Conservation (phyloP, 2,797 vertebrate species). For the Vultur gryphus region DNA sequence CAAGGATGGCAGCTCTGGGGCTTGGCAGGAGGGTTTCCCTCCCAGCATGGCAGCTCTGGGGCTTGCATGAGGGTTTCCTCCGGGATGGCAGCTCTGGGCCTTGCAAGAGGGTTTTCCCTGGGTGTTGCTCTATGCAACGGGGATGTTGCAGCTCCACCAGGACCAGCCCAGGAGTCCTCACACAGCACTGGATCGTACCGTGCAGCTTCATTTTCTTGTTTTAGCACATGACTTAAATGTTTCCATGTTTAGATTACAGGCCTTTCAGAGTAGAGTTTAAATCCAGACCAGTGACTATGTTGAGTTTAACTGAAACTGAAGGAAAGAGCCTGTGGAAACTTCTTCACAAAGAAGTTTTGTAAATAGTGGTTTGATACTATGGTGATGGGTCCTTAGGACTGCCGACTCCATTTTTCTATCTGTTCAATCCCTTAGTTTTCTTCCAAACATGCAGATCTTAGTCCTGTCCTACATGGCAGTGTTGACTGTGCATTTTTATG, state of each 20-base stretch:
- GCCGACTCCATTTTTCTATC: not conserved
- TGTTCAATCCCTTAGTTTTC: not conserved
- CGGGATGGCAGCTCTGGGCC: no score
- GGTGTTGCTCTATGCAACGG: not conserved
- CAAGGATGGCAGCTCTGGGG: not conserved
- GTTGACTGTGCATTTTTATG: not conserved
- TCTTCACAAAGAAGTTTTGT: conserved; percentile 27
- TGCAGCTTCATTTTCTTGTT: not conserved
- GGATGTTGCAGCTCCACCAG: not conserved
- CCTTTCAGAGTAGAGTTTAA: not conserved
- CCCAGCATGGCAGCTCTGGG: no score
- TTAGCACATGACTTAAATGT: not conserved
- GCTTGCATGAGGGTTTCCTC: no score
- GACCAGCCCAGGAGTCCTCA: not conserved
- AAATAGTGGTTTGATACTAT: conserved; percentile 30
- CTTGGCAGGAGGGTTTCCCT: not conserved
- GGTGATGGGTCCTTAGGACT: conserved; percentile 6
- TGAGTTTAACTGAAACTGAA: conserved; percentile 30
- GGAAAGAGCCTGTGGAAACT: conserved; percentile 23
- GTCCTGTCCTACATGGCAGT: not conserved
- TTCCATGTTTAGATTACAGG: conserved; percentile 49
- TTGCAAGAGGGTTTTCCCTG: not conserved
- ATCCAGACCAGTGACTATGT: not conserved
- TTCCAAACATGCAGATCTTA: conserved; percentile 6
- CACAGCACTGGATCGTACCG: accelerated